These are phyloP conservation scores for Hassar affinis DNA, from an alignment of 2,113 vertebrate genomes.

Conservation along the genomic window DNA sequence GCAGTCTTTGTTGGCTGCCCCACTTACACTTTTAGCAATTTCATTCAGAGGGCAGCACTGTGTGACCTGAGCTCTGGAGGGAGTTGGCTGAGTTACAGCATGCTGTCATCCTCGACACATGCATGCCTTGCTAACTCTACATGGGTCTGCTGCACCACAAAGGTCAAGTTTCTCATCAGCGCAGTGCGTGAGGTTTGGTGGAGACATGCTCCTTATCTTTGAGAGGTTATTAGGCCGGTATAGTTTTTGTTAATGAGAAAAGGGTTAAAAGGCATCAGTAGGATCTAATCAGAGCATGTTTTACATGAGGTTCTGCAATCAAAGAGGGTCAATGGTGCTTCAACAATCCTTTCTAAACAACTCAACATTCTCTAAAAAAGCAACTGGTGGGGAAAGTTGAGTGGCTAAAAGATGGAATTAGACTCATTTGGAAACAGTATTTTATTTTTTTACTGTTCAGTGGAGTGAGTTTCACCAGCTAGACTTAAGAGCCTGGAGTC, in stretches of 20 bases:
- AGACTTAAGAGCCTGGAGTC: background rate
- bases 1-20: slow-evolving; percentile 11
- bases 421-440: background rate
- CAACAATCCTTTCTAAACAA: background rate
- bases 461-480: background rate
- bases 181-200: background rate
- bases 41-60: slow-evolving; percentile 33
- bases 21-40: slow-evolving; percentile 34
- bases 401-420: background rate
- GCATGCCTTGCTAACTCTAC: slow-evolving; percentile 39
- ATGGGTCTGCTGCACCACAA: slow-evolving; percentile 13
- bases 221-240: slow-evolving; percentile 33
- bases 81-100: slow-evolving; percentile 28
- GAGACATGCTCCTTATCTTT: slow-evolving; percentile 8
- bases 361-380: background rate
- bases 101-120: slow-evolving; percentile 32
- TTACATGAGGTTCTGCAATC: slow-evolving; percentile 11
- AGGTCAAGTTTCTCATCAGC: slow-evolving; percentile 48
- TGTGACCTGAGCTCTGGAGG: slow-evolving; percentile 18
- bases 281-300: slow-evolving; percentile 33
- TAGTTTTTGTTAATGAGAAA: slow-evolving; percentile 18
- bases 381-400: background rate
- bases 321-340: background rate
- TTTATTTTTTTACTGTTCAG: slow-evolving; percentile 4
- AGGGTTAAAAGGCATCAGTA: background rate